phyloP scores from a whole-genome alignment of 2,113 vertebrate species.

The Calidris pugnax region DNA sequence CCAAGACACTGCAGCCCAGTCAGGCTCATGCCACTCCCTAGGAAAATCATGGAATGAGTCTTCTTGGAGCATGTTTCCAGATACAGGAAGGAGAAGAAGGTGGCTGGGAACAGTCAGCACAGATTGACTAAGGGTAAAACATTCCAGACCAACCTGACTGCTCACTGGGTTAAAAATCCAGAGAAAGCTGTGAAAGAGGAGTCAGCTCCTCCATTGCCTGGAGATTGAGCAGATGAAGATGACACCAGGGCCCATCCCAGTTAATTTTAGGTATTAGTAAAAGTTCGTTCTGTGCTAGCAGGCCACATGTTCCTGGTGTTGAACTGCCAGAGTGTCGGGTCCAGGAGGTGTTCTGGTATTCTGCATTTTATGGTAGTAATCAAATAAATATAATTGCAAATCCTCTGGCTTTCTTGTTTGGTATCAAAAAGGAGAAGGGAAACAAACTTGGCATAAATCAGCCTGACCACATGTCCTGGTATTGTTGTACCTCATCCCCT shows the following conservation, averaged over 20 bases:
- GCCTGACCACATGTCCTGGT: background rate
- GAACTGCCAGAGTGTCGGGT: background rate
- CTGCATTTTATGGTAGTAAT: background rate
- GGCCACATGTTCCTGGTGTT: background rate
- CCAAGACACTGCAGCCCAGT: background rate
- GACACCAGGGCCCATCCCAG: background rate
- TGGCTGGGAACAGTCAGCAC: background rate
- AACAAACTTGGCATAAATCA: background rate
- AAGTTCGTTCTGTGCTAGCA: background rate
- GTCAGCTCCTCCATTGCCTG: background rate
- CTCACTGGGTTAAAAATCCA: background rate
- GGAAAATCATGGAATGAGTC: background rate
- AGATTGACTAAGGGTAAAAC: background rate
- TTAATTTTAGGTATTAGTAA: background rate
- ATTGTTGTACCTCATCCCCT: background rate
- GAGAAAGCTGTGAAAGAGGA: background rate
- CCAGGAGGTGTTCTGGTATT: background rate
- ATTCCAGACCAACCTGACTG: background rate
- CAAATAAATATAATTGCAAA: background rate
- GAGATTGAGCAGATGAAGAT: background rate
- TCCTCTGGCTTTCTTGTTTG: background rate
- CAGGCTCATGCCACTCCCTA: background rate
- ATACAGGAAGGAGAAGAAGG: background rate
- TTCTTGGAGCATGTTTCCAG: background rate
- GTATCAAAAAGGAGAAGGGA: background rate